Evolutionary conservation across 2,888 invertebrate genomes (phyloP).

Genomic region (Andrena praecox): DNA sequence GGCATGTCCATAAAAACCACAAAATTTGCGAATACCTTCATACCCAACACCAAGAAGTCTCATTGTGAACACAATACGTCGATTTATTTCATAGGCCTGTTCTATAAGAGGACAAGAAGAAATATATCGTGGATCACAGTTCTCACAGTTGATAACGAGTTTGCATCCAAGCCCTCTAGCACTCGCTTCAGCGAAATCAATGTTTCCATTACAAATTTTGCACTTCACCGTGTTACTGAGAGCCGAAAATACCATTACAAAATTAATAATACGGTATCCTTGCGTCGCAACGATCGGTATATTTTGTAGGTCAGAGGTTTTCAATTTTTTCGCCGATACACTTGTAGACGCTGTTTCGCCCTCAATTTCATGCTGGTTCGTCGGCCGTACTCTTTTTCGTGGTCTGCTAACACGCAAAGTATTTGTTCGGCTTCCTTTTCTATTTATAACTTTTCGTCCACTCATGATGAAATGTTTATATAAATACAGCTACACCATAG

Average conservation of each 20-base stretch:
- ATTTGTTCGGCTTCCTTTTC: neutral
- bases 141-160: too few relatives aligned
- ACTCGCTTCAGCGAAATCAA: neutral
- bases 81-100: conserved; percentile 1
- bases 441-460: conserved; percentile 9
- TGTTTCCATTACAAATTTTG: conserved; percentile 1
- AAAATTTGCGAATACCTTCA: neutral
- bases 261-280: conserved; percentile 10
- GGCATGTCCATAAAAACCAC: conserved; percentile 4
- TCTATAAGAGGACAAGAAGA: conserved; percentile 5
- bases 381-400: conserved; percentile 9
- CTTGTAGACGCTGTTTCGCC: conserved; percentile 12
- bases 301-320: conserved; percentile 1
- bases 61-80: neutral
- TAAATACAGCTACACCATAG: too few relatives aligned
- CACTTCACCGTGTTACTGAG: neutral
- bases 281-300: conserved; percentile 6
- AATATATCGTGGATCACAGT: too few relatives aligned
- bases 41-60: conserved; percentile 2
- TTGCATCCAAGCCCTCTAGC: too few relatives aligned
- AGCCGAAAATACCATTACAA: neutral
- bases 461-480: neutral
- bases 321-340: conserved; percentile 3
- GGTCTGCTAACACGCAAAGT: conserved; percentile 9
- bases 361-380: conserved; percentile 6